Base-by-base conservation (phyloP, 2,113 vertebrate species). In the Onychorhynchus coronatus region DNA sequence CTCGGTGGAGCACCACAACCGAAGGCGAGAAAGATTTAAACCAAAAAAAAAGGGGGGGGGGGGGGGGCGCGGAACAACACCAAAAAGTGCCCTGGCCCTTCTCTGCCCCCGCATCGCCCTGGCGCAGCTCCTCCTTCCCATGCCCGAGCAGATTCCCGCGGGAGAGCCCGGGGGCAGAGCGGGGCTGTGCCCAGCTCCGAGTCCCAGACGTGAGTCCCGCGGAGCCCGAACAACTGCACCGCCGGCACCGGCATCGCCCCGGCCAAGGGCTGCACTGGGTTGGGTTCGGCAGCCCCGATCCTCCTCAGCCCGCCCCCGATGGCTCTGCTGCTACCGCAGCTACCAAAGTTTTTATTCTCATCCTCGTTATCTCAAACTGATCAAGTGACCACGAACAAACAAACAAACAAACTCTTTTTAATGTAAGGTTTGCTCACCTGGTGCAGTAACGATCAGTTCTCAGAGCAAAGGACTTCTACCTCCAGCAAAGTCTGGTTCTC, bases 391-490 rank as follows among this genome's bases (percentile, higher is more conserved):
- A 4, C 75, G 49, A 91, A 59, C 23, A 81, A 94, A 52, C 14
- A 52, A 46, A 67, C 53, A 68, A 72, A 50, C 35, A 77, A 89
- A 83, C 49, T 88, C 31, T 63, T 79, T 86, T 80, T 62, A 61
- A 66, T 50, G 66, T 28, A 94, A 81, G 63, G 28, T 23, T 88
- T 55, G 96, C 98, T 98, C 98, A 97, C 98, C 98, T 97, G 95
- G 56, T 97, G 94, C 63, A 8, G 92, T 33, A 90, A 92, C 87
- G 95, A 73, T 93, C 97, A 89, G 88, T 35, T 72, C 87, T 91
- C 88, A 52, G 91, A 72, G 91, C 52, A 88, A 89, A 91, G 84
- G 80, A 6, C 95, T 96, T 52, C 90, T 56, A 31, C 63, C 58
- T 75, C 78, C 93, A 95, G 92, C 96, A 68, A 85, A 90, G 80